A percentile compares a stretch with the other conserved stretches of the same genome.
These are phyloP conservation scores for Apocrypta bakeri DNA, from an alignment of 1,140 invertebrate genomes.

Conservation along the genomic window DNA sequence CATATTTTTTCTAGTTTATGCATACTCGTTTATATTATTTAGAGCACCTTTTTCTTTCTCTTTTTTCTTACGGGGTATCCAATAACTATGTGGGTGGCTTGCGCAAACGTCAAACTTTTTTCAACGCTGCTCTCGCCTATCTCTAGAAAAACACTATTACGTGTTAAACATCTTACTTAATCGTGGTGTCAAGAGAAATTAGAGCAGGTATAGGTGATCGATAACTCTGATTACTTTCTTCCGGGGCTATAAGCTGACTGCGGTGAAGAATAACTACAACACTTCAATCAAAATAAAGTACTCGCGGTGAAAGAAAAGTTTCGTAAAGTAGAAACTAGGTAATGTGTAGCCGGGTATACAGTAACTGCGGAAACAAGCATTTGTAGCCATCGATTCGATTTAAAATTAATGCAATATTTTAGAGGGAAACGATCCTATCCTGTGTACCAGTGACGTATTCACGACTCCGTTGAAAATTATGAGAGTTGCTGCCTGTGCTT, in stretches of 20 bases:
- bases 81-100: too few relatives aligned
- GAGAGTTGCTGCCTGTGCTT: not conserved
- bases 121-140: not conserved
- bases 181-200: slow-evolving; percentile 36
- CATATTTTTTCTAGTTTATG: too few relatives aligned
- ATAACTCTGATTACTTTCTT: slow-evolving; percentile 7
- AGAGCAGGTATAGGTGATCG: slow-evolving; percentile 17
- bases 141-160: not conserved
- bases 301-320: not conserved
- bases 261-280: not conserved
- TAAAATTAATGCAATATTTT: not conserved
- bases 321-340: not conserved
- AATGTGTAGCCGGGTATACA: not conserved
- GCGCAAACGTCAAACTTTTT: too few relatives aligned
- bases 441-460: too few relatives aligned
- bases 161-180: slow-evolving; percentile 35
- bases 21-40: too few relatives aligned
- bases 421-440: not conserved
- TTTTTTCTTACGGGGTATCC: too few relatives aligned
- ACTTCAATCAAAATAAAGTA: not conserved
- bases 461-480: not conserved
- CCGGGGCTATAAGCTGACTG: not conserved
- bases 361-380: not conserved
- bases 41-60: too few relatives aligned
- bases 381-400: not conserved